Evolutionary conservation across 2,888 invertebrate species (phyloP), one percentile per base, ranked within the genome.

Genomic region (Cataglyphis rosenhaueri): DNA sequence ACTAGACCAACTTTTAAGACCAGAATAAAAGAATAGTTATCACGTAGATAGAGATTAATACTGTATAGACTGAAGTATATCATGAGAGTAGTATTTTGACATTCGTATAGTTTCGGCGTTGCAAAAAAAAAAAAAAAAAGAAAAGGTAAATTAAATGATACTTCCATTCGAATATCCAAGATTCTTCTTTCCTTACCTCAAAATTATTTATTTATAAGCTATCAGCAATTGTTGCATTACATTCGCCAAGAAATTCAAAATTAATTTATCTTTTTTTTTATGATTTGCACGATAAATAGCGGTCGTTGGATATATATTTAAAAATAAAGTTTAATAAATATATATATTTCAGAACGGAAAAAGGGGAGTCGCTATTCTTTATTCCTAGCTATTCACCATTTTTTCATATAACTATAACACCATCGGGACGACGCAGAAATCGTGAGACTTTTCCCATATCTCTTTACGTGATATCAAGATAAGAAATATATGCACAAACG

Each of bases 1-100:
- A 79, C 41, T 79, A 79, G 78, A 79, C 78, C 78, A 79, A 79
- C 59, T 79, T 70, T 79, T 79, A 79, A 70, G 78, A 79, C 78
- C 78, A 79, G 78, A 48, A 70, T 79, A 79, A 79, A 79, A 70
- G 44, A 68, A 79, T 79, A 79, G 78, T 79, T 79, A 79, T 79
- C 71, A 79, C 66, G 59, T 79, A 79, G 78, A 48, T 79, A 79
- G 59, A 79, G 70, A 79, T 79, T 79, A 70, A 79, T 79, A 79
- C 3, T 79, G 71, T 79, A 79, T 70, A 79, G 78, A 79, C 59
- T 79, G 78, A 79, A 21, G 41, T 79, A 70, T 71, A 79, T 70
- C 78, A 71, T 59, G 70, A 70, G 59, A 79, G 44, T 79, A 79
- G 78, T 79, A 79, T 79, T 79, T 79, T 79, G 78, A 79, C 78